A percentile compares a stretch with the other conserved stretches of the same genome.
phyloP scores from a whole-genome alignment of 2,113 vertebrate genomes.

The zebrafish (Danio rerio) region DNA sequence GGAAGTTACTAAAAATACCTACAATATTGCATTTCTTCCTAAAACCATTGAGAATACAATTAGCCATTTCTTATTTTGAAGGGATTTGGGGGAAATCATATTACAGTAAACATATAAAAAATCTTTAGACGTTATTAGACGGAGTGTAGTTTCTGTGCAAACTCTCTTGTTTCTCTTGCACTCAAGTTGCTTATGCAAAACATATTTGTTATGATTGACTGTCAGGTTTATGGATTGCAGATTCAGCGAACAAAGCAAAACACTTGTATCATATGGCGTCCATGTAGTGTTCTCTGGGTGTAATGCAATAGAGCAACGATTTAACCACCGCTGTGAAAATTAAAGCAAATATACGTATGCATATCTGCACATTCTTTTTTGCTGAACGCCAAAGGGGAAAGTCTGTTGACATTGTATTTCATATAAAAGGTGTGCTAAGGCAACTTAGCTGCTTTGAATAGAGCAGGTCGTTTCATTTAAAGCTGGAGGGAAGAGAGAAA shows the following conservation, averaged over 20 bases:
- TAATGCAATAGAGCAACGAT: slow-evolving; percentile 2
- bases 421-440: slow-evolving; percentile 34
- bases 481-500: slow-evolving; percentile 36
- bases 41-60: not conserved
- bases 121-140: not conserved
- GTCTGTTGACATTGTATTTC: slow-evolving; percentile 27
- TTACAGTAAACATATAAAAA: slow-evolving; percentile 6
- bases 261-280: slow-evolving; percentile 3
- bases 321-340: not conserved
- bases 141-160: not conserved
- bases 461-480: slow-evolving; percentile 31
- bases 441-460: not conserved
- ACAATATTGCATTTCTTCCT: not conserved
- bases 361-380: slow-evolving; percentile 22
- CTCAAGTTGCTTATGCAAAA: slow-evolving; percentile 47
- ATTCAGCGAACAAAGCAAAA: slow-evolving; percentile 12
- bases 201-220: slow-evolving; percentile 58
- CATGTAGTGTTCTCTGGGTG: not conserved
- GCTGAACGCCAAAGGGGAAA: slow-evolving; percentile 5
- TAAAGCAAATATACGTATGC: not conserved
- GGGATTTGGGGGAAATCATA: not conserved
- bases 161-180: slow-evolving; percentile 44
- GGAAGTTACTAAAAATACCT: not conserved
- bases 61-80: not conserved
- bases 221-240: slow-evolving; percentile 46